Evolutionary conservation across 2,888 invertebrate genomes (phyloP).

Genomic region (Platycheirus albimanus): DNA sequence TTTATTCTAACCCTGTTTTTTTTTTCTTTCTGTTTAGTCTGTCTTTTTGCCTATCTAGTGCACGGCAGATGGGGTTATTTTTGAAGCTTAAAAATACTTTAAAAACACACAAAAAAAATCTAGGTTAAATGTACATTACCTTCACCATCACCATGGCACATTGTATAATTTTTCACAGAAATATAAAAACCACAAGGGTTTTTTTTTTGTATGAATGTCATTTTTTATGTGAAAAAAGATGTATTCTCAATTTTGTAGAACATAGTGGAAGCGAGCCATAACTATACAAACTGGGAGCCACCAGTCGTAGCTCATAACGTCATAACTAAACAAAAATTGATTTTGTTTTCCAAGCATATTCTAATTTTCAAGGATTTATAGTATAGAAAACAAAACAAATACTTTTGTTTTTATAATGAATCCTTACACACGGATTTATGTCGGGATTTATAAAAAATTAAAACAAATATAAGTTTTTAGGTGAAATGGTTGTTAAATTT

Average conservation of each 20-base stretch:
- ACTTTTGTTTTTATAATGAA: no score
- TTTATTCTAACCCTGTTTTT: conserved; percentile 21
- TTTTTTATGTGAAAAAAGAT: background rate
- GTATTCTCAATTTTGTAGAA: background rate
- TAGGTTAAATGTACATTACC: conserved; percentile 69
- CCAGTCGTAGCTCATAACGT: background rate
- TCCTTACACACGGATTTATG: background rate
- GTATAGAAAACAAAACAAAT: no score
- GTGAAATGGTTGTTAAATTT: conserved; percentile 1
- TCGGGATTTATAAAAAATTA: no score
- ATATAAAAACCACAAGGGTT: conserved; percentile 58
- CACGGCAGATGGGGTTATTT: conserved; percentile 23
- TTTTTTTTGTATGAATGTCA: conserved; percentile 7
- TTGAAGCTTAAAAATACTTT: background rate
- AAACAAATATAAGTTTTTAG: conserved; percentile 6
- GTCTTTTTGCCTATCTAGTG: conserved; percentile 9
- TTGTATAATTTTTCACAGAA: conserved; percentile 51
- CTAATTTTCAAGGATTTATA: conserved; percentile 55
- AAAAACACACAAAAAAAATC: conserved; percentile 35
- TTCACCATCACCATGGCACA: conserved; percentile 68
- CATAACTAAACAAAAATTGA: conserved; percentile 57
- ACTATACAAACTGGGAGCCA: conserved; percentile 13
- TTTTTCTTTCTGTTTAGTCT: conserved; percentile 10
- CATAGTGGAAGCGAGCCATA: background rate
- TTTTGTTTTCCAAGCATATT: conserved; percentile 54